Evolutionary conservation across 1,140 invertebrate genomes (phyloP), one percentile per base, ranked within the genome.

Genomic region (Drosophila nannoptera): DNA sequence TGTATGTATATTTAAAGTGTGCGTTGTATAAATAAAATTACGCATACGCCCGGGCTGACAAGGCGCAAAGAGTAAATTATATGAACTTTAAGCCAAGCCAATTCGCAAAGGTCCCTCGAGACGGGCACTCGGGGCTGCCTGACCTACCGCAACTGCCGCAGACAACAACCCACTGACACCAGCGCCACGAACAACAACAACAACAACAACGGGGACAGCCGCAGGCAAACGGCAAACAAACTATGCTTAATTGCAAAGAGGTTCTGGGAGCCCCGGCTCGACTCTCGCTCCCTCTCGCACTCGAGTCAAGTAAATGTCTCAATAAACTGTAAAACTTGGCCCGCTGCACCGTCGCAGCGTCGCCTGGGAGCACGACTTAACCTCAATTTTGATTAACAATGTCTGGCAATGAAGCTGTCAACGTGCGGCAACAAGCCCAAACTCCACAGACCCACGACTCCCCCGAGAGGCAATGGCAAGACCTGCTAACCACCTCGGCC

Each of bases 361-460:
- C 67, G 52, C 64, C 69, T 64, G 76, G 77, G 76, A 78, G 60
- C 76, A 78, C 69, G 66, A 70, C 73, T 84, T 83, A 83, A 78
- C 80, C 80, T 83, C 78, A 84, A 84, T 84, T 84, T 84, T 84
- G 78, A 84, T 83, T 84, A 84, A 84, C 78, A 84, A 83, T 84
- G 80, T 83, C 78, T 78, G 80, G 73, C 75, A 69, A 83, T 76
- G 80, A 78, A 83, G 80, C 78, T 84, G 80, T 84, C 80, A 84
- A 84, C 80, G 73, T 78, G 69, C 68, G 69, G 77, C 49, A 35
- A 7, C 65, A n/a, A 31, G 16, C 45, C 50, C 38, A 53, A 29
- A 16, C 14, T 22, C 7, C 16, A 4, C 31, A 29, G 31, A 8
- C 46, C 11, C 9, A 22, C n/a, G 0, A 8, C 8, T n/a, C 12